Base-by-base conservation (phyloP, 23 tunicate genomes). In the Clavelina lepadiformis region DNA sequence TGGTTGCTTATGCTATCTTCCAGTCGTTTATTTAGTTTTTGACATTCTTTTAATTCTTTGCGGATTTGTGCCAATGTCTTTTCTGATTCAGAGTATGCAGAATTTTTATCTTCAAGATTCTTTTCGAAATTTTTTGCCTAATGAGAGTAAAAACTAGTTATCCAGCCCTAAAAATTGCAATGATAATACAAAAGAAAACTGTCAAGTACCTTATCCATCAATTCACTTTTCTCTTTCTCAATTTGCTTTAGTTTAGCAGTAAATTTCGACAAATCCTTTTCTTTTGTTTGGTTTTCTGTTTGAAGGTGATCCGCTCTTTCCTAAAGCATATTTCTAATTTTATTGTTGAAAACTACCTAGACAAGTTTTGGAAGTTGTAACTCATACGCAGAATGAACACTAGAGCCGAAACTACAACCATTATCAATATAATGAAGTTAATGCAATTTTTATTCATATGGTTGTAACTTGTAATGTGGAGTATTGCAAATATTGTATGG, bases 1-100 rank as follows among this genome's bases (percentile, higher is more conserved):
- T 18, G 51, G 28, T 84, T 61, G 18, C 77, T 58, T 49, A 61
- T 15, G 4, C 49, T 34, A 29, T 58, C 68, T 63, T 77, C 91
- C 11, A 72, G 50, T 45, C 51, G 35, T 23, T 59, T 61, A 37
- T 56, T 58, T 30, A 52, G 21, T 33, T 50, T 63, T 34, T 63
- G 59, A 22, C 28, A 44, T 32, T 76, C 72, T 55, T 55, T 56
- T 7, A 65, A 20, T 6, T 62, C 33, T 22, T 49, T 62, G 11
- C 23, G 38, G 11, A 74, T 20, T 36, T 69, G 51, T 25, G 56
- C 36, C 24, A 69, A 3, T 19, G 28, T 25, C 5, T 54, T 61
- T 52, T 69, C 72, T 18, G 15, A 31, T 5, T 63, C 65, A 26
- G 36, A 19, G 27, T 35, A 13, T 18, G 65, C 36, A 35, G 55